phyloP scores from a whole-genome alignment of 2,888 invertebrate genomes.

The Agrotis ipsilon region DNA sequence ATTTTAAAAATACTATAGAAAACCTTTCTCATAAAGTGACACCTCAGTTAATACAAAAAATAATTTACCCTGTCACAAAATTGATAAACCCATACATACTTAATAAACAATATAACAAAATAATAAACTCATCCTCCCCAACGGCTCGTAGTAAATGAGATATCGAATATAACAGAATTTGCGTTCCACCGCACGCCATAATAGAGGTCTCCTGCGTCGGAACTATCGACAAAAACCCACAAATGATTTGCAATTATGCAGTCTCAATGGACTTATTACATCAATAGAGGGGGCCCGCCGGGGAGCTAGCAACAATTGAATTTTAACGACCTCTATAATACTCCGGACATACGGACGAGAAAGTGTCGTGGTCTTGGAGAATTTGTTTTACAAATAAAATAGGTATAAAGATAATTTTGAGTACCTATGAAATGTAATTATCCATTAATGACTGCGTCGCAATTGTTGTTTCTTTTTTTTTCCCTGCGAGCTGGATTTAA shows the following conservation, averaged over 20 bases:
- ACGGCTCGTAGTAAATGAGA: conserved; percentile 52
- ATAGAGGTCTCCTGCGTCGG: conserved; percentile 60
- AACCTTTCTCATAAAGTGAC: neutral
- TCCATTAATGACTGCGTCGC: too few relatives aligned
- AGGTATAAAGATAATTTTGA: too few relatives aligned
- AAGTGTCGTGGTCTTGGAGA: conserved; percentile 33
- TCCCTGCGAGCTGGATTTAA: too few relatives aligned
- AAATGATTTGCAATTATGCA: conserved; percentile 91
- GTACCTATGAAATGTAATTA: too few relatives aligned
- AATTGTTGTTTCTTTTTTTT: too few relatives aligned
- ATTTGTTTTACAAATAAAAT: neutral
- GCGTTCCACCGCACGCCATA: conserved; percentile 70
- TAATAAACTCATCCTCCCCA: conserved; percentile 46
- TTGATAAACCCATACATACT: neutral
- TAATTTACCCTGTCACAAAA: neutral
- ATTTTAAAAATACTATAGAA: too few relatives aligned
- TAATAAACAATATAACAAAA: conserved; percentile 22
- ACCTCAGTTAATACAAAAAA: neutral
- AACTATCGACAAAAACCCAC: conserved; percentile 83
- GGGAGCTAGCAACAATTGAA: conserved; percentile 89
- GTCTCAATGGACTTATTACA: conserved; percentile 90
- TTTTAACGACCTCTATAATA: conserved; percentile 90
- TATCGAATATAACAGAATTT: conserved; percentile 68
- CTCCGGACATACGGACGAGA: conserved; percentile 71
- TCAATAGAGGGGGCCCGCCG: conserved; percentile 79